Conservation (phyloP, 2,113 vertebrate species). For the Stictonetta naevosa region DNA sequence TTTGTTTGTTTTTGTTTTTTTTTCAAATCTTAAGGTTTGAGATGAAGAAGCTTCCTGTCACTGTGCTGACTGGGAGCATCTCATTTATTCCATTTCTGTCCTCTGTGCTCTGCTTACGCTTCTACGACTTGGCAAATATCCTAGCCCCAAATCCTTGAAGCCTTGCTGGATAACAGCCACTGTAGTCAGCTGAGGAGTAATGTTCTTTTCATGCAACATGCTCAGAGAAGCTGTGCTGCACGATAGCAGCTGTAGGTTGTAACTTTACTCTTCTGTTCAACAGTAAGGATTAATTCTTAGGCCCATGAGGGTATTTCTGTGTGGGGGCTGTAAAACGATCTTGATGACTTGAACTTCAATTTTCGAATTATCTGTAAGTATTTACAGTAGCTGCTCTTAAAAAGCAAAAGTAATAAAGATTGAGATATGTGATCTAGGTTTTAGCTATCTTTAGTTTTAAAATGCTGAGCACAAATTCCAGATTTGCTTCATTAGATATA, state of each 20-base stretch:
- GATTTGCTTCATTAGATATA: not conserved
- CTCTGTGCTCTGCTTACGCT: fast-evolving
- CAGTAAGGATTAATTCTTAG: not conserved
- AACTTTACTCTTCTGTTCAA: not conserved
- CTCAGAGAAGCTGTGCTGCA: not conserved
- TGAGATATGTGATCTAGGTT: not conserved
- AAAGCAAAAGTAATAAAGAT: not conserved
- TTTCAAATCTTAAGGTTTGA: not conserved
- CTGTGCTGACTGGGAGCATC: not conserved
- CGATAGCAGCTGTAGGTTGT: not conserved
- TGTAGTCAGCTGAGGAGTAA: not conserved
- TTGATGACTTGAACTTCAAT: not conserved
- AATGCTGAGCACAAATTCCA: not conserved
- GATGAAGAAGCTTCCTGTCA: not conserved
- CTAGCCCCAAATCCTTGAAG: not conserved
- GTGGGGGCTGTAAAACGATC: not conserved
- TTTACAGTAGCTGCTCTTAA: not conserved
- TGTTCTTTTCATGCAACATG: not conserved
- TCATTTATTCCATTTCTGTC: not conserved
- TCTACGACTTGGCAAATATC: not conserved
- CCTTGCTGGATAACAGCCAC: not conserved
- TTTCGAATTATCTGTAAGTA: not conserved
- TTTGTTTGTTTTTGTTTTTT: not conserved
- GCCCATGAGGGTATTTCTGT: not conserved
- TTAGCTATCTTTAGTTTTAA: not conserved